Conservation (phyloP, 2,113 vertebrate genomes). For the Fregata magnificens region DNA sequence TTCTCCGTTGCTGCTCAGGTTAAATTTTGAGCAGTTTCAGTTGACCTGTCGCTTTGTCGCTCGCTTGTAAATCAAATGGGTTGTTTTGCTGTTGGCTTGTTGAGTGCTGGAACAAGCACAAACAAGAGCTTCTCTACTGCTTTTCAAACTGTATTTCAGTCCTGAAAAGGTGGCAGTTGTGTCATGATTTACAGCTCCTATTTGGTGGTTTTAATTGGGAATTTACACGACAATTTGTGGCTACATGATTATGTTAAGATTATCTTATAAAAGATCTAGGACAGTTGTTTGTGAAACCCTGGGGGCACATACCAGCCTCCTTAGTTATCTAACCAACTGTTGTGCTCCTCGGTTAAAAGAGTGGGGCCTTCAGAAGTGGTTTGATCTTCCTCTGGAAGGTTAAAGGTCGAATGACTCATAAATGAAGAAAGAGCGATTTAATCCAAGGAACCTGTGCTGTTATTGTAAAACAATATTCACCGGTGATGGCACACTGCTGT, state of each 20-base stretch:
- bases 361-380: conserved; percentile 76
- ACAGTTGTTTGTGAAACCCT: conserved; percentile 72
- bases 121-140: background rate
- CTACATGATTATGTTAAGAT: conserved; percentile 70
- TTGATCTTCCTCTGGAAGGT: conserved; percentile 82
- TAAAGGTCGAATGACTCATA: conserved; percentile 80
- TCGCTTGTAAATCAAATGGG: background rate
- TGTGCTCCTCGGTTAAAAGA: conserved; percentile 77
- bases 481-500: conserved; percentile 70
- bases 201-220: conserved; percentile 68
- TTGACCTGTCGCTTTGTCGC: background rate
- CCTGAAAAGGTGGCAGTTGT: conserved; percentile 26
- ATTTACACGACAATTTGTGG: conserved; percentile 64
- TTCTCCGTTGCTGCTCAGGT: background rate
- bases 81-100: background rate
- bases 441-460: conserved; percentile 78
- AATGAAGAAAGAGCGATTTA: conserved; percentile 82
- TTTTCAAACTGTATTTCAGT: background rate
- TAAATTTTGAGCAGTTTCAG: background rate
- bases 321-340: conserved; percentile 76
- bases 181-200: conserved; percentile 54
- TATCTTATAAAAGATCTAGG: conserved; percentile 72
- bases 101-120: background rate
- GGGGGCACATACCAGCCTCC: conserved; percentile 73
- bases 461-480: conserved; percentile 80